These are phyloP conservation scores for Plecotus auritus DNA, from an alignment of 2,113 vertebrate species.

Conservation along the genomic window DNA sequence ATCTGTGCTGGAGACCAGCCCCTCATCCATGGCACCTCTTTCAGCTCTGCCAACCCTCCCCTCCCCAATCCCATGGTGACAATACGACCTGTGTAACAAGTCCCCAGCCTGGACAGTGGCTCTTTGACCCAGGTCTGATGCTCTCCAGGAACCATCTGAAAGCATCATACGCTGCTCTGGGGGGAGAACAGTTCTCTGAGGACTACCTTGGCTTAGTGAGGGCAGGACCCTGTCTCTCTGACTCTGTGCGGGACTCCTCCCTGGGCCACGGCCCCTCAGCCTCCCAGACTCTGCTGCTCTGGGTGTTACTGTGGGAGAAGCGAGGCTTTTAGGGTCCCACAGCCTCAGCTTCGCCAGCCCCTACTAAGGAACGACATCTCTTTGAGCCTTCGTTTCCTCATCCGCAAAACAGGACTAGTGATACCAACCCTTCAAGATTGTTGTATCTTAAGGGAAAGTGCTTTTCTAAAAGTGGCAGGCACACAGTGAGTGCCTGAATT, in stretches of 20 bases:
- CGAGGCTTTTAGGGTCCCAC: not conserved
- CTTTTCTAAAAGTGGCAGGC: not conserved
- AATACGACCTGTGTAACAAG: not conserved
- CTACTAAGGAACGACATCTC: not conserved
- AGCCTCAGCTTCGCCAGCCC: not conserved
- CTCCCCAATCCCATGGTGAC: not conserved
- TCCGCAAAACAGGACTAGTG: not conserved
- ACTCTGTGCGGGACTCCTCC: not conserved
- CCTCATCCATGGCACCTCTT: not conserved
- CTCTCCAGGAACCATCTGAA: slow-evolving; percentile 13
- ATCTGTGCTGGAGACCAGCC: not conserved
- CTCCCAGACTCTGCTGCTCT: not conserved
- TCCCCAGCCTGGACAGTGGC: not conserved
- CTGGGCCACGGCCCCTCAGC: not conserved
- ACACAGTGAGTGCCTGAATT: not conserved
- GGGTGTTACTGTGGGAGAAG: not conserved
- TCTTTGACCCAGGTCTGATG: slow-evolving; percentile 11
- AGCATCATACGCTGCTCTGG: not conserved
- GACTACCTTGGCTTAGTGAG: not conserved
- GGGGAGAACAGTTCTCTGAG: not conserved
- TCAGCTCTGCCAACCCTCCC: not conserved
- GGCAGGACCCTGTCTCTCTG: not conserved
- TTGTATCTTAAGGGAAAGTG: not conserved
- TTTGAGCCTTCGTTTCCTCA: not conserved
- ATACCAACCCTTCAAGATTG: not conserved